Percentiles rank a stretch among this genome's conserved stretches.
Evolutionary conservation across 2,797 vertebrate species (phyloP).

Genomic region (Peromyscus melanophrys): DNA sequence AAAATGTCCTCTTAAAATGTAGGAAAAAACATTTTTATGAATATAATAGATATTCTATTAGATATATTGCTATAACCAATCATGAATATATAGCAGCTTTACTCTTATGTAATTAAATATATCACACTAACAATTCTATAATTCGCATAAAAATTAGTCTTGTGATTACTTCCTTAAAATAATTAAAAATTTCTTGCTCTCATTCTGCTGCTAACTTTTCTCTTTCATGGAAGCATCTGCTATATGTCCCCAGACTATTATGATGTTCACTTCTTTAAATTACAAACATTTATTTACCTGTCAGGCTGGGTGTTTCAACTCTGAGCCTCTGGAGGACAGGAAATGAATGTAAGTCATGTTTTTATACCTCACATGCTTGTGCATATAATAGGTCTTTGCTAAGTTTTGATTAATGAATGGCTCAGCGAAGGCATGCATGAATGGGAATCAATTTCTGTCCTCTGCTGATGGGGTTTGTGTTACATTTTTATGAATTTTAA

Average conservation of each 20-base stretch:
- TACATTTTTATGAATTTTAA: constrained; percentile 67
- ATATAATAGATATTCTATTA: not conserved
- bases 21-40: not conserved
- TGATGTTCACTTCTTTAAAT: not conserved
- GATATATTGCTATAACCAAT: not conserved
- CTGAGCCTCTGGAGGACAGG: not conserved
- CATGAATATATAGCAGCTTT: not conserved
- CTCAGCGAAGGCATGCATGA: constrained; percentile 17
- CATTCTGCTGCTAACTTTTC: not conserved
- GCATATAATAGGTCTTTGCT: not conserved
- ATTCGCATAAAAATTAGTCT: not conserved
- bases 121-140: not conserved
- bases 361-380: constrained; percentile 39
- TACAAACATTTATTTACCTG: constrained; percentile 66
- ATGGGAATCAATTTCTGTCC: constrained; percentile 48
- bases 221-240: not conserved
- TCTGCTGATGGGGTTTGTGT: not conserved
- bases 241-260: constrained; percentile 33
- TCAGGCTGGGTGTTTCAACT: not conserved
- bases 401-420: constrained; percentile 68
- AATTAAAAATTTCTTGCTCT: not conserved
- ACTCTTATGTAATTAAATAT: not conserved
- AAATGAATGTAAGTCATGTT: constrained; percentile 42
- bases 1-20: not conserved
- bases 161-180: not conserved